Evolutionary conservation across 2,888 invertebrate species (phyloP).

Genomic region (Pseudococcus longispinus): DNA sequence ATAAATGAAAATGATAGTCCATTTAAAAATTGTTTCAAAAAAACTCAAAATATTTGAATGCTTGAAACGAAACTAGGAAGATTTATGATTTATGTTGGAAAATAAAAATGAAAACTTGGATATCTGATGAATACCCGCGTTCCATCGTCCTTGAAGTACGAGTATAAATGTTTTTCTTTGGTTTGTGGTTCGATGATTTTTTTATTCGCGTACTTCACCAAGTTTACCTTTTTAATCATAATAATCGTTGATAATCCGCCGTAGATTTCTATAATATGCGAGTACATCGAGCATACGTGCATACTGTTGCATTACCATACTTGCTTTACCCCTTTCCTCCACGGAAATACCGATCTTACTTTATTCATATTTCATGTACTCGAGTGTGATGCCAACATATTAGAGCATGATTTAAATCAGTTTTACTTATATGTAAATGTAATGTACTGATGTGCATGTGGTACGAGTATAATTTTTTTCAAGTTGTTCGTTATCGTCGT

Average conservation of each 20-base stretch:
- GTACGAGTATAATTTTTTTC: too few species aligned
- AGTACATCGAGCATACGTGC: background rate
- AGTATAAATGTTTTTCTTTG: background rate
- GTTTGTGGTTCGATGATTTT: conserved; percentile 17
- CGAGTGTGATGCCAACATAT: too few species aligned
- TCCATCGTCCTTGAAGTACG: background rate
- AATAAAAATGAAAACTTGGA: background rate
- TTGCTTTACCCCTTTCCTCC: background rate
- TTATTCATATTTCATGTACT: background rate
- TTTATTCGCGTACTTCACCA: background rate
- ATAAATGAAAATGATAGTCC: too few species aligned
- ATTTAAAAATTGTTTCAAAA: too few species aligned
- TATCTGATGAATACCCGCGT: background rate
- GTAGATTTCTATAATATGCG: background rate
- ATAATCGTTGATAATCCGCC: background rate
- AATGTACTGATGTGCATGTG: too few species aligned
- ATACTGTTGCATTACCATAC: background rate
- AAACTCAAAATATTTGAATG: too few species aligned
- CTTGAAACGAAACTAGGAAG: background rate
- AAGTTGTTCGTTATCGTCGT: too few species aligned
- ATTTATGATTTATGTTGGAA: background rate
- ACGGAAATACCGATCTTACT: background rate
- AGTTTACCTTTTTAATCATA: background rate
- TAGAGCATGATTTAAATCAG: too few species aligned
- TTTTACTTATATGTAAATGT: too few species aligned